Percentiles rank a stretch among this genome's conserved stretches.
These are phyloP conservation scores for Rhagonycha lutea DNA, from an alignment of 2,888 invertebrate genomes.

Conservation along the genomic window DNA sequence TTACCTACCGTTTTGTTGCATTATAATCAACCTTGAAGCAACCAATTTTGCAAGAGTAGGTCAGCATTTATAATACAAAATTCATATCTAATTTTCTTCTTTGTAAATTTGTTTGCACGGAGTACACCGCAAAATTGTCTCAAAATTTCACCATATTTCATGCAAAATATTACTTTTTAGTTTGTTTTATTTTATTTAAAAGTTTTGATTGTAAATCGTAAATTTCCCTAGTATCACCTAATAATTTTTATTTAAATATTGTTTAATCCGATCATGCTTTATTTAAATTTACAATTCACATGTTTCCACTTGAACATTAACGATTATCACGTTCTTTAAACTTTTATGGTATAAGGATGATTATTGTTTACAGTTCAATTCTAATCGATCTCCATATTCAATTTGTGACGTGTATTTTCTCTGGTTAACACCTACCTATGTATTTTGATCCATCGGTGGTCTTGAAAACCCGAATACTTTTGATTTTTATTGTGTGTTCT, in stretches of 20 bases:
- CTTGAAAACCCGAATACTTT: too few species aligned
- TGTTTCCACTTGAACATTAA: neutral
- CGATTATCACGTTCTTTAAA: neutral
- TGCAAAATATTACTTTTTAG: neutral
- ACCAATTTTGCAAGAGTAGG: constrained; percentile 16
- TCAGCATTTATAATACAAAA: constrained; percentile 5
- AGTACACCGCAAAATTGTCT: neutral
- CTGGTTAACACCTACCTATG: too few species aligned
- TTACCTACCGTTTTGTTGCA: constrained; percentile 18
- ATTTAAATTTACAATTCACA: neutral
- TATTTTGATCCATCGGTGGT: too few species aligned
- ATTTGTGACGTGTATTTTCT: too few species aligned
- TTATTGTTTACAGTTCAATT: neutral
- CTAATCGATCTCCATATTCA: neutral
- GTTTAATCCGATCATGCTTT: neutral
- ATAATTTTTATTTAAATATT: neutral
- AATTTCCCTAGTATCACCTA: neutral
- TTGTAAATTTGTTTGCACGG: neutral
- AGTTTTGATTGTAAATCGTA: neutral
- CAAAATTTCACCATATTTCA: neutral
- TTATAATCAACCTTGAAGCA: constrained; percentile 18
- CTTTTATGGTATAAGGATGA: neutral
- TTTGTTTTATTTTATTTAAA: too few species aligned
- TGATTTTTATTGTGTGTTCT: too few species aligned
- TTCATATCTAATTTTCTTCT: neutral